Evolutionary conservation across 2,113 vertebrate genomes (phyloP), one percentile per base, ranked within the genome.

Genomic region (Siphamia tubifer): DNA sequence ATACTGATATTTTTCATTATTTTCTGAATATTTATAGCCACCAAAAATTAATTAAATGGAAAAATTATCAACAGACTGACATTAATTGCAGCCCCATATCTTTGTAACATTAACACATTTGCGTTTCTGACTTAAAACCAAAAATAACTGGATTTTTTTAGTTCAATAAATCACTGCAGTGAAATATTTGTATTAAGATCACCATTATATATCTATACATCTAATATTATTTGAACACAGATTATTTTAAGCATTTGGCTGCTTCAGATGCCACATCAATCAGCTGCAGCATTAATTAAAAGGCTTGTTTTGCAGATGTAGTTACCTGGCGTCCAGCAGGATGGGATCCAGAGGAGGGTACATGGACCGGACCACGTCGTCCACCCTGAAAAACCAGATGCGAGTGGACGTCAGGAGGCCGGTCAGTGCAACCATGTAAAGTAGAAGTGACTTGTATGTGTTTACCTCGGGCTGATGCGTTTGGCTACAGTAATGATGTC

Each of bases 401-500:
- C 2, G 6, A 1, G 31, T 61, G 43, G 24, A 32, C 2, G 44
- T 21, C 12, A 57, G 21, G 32, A 49, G 8, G 7, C 8, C 0
- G 8, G 21, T 79, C n/a, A 43, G 52, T 4, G 24, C 28, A 9
- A 5, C 9, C 1, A 11, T 6, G 0, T 4, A 7, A 6, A 27
- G n/a, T 3, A 30, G 30, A 16, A 5, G 11, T 20, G 3, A 31
- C 13, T 13, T 10, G 8, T 0, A 8, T 2, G 0, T 24, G 3
- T 23, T 90, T 87, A 98, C 97, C 97, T 94, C 20, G 97, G 97
- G 87, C 96, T 95, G 87, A 99, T 99, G 72, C 96, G 91, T 87
- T 98, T 98, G 78, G 96, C 97, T 67, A 98, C 96, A 5, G 94
- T 93, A 4, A 98, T 96, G 73, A 98, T 97, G 89, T 98, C 97